These are phyloP conservation scores for Phenganax subtilis DNA, from an alignment of 92 coral and sea anemone species.

Conservation along the genomic window DNA sequence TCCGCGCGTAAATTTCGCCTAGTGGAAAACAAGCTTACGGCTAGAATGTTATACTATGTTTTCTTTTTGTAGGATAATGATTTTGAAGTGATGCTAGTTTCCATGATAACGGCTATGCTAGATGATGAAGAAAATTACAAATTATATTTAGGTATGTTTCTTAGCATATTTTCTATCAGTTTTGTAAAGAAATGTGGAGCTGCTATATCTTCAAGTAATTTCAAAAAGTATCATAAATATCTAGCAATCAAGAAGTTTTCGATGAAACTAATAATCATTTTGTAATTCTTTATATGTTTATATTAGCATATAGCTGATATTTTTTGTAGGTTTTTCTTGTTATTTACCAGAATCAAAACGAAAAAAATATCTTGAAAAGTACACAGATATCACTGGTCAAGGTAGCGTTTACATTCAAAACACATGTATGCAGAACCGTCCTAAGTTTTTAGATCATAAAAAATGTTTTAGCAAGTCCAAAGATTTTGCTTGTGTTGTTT, in stretches of 20 bases:
- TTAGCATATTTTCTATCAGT: neutral
- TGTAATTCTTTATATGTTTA: neutral
- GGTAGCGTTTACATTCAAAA: slow-evolving; percentile 48
- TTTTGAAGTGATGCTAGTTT: slow-evolving; percentile 55
- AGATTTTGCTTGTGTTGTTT: too few relatives aligned
- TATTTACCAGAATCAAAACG: slow-evolving; percentile 65
- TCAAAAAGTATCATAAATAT: too few relatives aligned
- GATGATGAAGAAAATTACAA: slow-evolving; percentile 57
- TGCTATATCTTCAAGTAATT: too few relatives aligned
- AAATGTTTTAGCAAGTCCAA: too few relatives aligned
- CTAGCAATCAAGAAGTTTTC: too few relatives aligned
- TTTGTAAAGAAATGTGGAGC: neutral
- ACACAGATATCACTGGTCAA: slow-evolving; percentile 67
- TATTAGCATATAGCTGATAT: neutral
- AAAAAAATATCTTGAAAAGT: slow-evolving; percentile 59
- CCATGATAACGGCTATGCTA: slow-evolving; percentile 68
- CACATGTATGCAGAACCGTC: neutral
- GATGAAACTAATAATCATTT: too few relatives aligned
- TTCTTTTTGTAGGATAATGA: slow-evolving; percentile 51
- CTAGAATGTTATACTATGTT: neutral
- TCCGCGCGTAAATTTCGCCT: too few relatives aligned
- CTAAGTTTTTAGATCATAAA: too few relatives aligned
- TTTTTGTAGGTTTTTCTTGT: slow-evolving; percentile 62
- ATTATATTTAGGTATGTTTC: slow-evolving; percentile 64
- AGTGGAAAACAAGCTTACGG: too few relatives aligned